phyloP scores from a whole-genome alignment of 2,113 vertebrate genomes.

The Sarotherodon lohbergeri region DNA sequence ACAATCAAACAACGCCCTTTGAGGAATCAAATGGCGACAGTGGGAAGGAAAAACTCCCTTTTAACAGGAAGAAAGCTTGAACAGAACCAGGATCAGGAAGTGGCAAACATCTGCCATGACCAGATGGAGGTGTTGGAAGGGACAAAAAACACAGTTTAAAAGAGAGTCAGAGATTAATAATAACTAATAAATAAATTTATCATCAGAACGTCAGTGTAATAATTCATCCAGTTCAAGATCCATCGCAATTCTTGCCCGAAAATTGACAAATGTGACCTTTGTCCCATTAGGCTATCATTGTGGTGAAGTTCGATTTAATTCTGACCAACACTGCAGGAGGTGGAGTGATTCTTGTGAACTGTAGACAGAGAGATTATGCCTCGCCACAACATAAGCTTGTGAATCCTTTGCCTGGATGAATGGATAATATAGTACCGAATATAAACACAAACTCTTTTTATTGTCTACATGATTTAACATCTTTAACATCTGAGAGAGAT shows the following conservation, averaged over 20 bases:
- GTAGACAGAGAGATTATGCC: fast-evolving
- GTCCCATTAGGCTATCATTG: background rate
- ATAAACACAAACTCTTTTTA: background rate
- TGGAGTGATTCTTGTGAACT: background rate
- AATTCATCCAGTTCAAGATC: background rate
- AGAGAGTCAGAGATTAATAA: background rate
- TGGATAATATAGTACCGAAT: fast-evolving
- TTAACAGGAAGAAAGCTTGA: background rate
- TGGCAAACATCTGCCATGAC: background rate
- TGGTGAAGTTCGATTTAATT: background rate
- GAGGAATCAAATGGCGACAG: background rate
- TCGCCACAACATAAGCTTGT: background rate
- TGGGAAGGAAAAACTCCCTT: background rate
- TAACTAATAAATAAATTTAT: background rate
- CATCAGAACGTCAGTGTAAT: background rate
- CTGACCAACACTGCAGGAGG: background rate
- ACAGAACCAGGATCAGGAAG: background rate
- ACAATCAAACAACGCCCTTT: background rate
- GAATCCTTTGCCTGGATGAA: background rate
- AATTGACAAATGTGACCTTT: background rate
- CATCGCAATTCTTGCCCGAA: fast-evolving
- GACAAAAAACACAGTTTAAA: background rate
- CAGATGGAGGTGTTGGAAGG: background rate
- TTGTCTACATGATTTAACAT: background rate
- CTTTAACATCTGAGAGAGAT: background rate